A percentile compares a stretch with the other conserved stretches of the same genome.
phyloP scores from a whole-genome alignment of 1,140 invertebrate species.

The Holcopasites calliopsidis region DNA sequence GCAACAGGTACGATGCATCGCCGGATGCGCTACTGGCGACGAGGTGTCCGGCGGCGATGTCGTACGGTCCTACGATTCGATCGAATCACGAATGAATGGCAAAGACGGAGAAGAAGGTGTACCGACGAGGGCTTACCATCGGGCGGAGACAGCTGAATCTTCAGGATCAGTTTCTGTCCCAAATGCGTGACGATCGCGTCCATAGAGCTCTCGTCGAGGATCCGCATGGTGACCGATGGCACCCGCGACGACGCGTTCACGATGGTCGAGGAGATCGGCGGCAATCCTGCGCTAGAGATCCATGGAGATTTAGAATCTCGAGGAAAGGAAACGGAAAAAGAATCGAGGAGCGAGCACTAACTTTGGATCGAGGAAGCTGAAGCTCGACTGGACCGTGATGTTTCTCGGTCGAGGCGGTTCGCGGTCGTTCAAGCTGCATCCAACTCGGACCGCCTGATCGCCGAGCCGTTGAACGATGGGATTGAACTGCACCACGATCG shows the following conservation, averaged over 20 bases:
- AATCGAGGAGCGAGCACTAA: conserved; percentile 41
- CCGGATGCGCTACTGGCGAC: conserved; percentile 80
- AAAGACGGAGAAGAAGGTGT: background rate
- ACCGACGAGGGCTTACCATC: conserved; percentile 67
- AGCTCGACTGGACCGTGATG: conserved; percentile 73
- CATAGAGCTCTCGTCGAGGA: conserved; percentile 62
- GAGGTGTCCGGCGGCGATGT: conserved; percentile 80
- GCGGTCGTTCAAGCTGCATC: conserved; percentile 77
- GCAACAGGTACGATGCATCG: conserved; percentile 77
- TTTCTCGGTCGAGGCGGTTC: conserved; percentile 70
- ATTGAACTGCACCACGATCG: conserved; percentile 82
- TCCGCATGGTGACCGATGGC: conserved; percentile 70
- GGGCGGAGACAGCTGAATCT: conserved; percentile 73
- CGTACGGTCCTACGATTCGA: conserved; percentile 76
- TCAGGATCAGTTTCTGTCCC: conserved; percentile 76
- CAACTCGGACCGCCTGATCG: conserved; percentile 81
- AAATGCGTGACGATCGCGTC: conserved; percentile 72
- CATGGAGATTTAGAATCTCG: background rate
- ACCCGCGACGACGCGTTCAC: conserved; percentile 67
- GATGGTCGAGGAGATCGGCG: conserved; percentile 67
- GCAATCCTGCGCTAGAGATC: conserved; percentile 69
- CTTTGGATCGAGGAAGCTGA: conserved; percentile 74
- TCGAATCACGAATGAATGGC: conserved; percentile 2
- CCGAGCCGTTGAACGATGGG: conserved; percentile 82
- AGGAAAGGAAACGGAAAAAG: background rate